Evolutionary conservation across 2,113 vertebrate species (phyloP).

Genomic region (Agelaius tricolor): DNA sequence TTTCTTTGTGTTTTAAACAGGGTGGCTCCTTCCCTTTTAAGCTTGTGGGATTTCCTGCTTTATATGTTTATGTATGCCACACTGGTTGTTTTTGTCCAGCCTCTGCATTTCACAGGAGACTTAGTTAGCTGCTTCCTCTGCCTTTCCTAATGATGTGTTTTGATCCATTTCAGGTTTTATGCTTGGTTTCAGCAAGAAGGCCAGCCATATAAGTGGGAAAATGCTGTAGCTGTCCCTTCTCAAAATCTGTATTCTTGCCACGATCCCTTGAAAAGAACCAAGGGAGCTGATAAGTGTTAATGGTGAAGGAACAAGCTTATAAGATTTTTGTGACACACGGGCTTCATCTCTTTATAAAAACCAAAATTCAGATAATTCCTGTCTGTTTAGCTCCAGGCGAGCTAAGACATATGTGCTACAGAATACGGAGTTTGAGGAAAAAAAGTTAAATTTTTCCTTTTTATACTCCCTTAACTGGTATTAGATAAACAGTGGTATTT

Average conservation of each 20-base stretch:
- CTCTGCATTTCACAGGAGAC: not conserved
- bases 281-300: not conserved
- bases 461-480: not conserved
- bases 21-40: conserved; percentile 52
- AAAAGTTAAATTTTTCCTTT: not conserved
- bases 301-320: not conserved
- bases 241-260: not conserved
- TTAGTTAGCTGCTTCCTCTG: not conserved
- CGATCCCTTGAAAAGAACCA: not conserved
- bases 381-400: not conserved
- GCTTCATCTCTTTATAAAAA: not conserved
- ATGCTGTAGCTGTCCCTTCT: not conserved
- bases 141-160: not conserved
- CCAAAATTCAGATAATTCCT: not conserved
- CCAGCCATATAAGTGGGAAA: not conserved
- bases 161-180: not conserved
- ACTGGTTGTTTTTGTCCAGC: conserved; percentile 1
- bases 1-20: conserved; percentile 60
- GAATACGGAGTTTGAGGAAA: not conserved
- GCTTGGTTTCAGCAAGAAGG: not conserved
- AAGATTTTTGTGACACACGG: not conserved
- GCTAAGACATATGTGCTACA: not conserved
- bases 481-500: not conserved
- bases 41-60: conserved; percentile 56
- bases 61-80: not conserved